phyloP scores from a whole-genome alignment of 2,113 vertebrate species.

The Mus pahari region DNA sequence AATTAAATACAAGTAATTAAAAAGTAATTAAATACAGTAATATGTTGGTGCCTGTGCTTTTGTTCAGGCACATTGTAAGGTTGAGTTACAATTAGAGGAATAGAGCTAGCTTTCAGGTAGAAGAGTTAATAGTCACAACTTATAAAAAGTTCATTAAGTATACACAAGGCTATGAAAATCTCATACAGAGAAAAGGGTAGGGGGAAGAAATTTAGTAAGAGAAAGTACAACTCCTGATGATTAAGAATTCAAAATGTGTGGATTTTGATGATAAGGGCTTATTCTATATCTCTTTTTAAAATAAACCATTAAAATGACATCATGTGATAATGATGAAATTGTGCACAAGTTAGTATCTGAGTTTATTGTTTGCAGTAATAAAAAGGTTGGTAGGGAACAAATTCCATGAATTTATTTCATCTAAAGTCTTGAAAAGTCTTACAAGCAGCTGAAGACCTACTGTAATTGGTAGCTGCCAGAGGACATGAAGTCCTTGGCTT shows the following conservation, averaged over 20 bases:
- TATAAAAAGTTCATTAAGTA: background rate
- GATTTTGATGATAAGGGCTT: background rate
- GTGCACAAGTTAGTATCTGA: background rate
- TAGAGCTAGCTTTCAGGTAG: background rate
- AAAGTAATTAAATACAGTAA: background rate
- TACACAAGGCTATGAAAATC: background rate
- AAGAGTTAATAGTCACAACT: constrained; percentile 14
- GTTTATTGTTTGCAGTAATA: background rate
- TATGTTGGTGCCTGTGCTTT: background rate
- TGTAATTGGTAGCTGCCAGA: background rate
- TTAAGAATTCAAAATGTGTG: background rate
- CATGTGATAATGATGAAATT: background rate
- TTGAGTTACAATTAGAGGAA: background rate
- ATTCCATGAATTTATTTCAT: constrained; percentile 38
- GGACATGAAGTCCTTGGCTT: too few species aligned
- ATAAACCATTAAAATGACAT: background rate
- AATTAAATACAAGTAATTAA: too few species aligned
- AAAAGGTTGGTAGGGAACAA: background rate
- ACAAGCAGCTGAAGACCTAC: background rate
- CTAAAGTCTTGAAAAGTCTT: background rate
- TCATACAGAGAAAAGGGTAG: background rate
- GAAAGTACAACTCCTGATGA: background rate
- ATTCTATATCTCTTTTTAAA: constrained; percentile 51
- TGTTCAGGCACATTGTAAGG: background rate
- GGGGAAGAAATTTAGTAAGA: constrained; percentile 22